Conservation (phyloP, 2,113 vertebrate species). For the Prietella phreatophila region DNA sequence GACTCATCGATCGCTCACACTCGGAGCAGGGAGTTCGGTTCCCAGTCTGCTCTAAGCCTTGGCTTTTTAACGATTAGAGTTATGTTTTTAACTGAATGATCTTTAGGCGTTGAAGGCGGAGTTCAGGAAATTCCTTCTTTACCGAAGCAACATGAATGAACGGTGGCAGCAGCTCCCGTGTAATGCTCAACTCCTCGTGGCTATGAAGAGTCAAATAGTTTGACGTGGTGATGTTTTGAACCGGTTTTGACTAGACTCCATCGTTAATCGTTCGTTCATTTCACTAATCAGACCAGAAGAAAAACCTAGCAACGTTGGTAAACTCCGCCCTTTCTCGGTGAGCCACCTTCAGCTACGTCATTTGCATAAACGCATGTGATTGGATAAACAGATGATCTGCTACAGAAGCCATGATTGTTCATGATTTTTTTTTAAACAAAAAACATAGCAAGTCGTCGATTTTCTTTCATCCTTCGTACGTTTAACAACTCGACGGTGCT, state of each 20-base stretch:
- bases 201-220: not conserved
- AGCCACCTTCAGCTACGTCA: not conserved
- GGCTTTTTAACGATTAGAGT: not conserved
- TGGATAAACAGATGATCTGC: not conserved
- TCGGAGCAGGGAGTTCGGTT: not conserved
- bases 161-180: not conserved
- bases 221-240: not conserved
- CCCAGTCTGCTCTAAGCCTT: not conserved
- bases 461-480: not conserved
- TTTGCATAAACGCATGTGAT: not conserved
- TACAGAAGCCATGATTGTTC: not conserved
- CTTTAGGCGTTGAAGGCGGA: not conserved
- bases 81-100: not conserved
- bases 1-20: not conserved
- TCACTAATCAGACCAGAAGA: not conserved
- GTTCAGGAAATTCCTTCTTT: not conserved
- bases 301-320: not conserved
- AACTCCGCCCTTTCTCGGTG: not conserved
- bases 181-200: not conserved
- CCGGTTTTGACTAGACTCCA: not conserved
- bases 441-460: not conserved
- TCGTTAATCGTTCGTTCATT: not conserved
- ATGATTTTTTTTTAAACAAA: not conserved
- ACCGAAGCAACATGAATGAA: not conserved
- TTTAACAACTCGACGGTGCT: not conserved